Base-by-base conservation (phyloP, 2,797 vertebrate species). In the Lophura swinhoii region DNA sequence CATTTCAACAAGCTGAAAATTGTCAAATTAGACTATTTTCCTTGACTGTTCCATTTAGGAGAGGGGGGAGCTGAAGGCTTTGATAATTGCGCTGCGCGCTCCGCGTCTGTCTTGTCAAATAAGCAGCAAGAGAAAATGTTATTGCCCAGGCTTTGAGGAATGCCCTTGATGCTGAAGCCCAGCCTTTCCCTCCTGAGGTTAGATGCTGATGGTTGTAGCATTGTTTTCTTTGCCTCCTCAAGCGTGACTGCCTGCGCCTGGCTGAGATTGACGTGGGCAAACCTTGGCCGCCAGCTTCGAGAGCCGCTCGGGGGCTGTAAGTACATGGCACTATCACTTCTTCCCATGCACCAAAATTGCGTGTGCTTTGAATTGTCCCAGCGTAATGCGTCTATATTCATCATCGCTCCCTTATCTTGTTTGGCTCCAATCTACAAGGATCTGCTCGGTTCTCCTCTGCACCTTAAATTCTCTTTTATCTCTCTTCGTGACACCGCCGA, bases 11-110 rank as follows among this genome's bases (percentile, higher is more conserved):
- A 11, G 16, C 59, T 85, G 90, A 74, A 94, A 94, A 94, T 94
- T 90, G 94, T 87, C 93, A 90, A 90, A 95, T 95, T 77, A 95
- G 86, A 80, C 94, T 90, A 75, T 94, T 96, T 96, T 93, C 88
- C 72, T 89, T 95, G 93, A 48, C 93, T 95, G 75, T 74, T 90
- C 93, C 90, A 84, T 80, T 79, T 87, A 88, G 86, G 91, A 82
- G 48, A 4, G 2, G 59, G 89, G 95, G 91, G 77, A 88, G 74
- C 86, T 6, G 71, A 62, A 82, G 90, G 74, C 71, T 79, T 58
- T 2, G 23, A 62, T 90, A 92, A 84, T 72, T 75, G 67, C 0
- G 2, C 66, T 1, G 44, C 1, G 14, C 0, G 1, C 44, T 88
- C 31, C 0, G 1, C 44, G 1, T 8, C 12, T 2, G n/a, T 18